Percentiles rank a stretch among this genome's conserved stretches.
phyloP scores from a whole-genome alignment of 2,797 vertebrate genomes.

The Acipenser oxyrinchus region DNA sequence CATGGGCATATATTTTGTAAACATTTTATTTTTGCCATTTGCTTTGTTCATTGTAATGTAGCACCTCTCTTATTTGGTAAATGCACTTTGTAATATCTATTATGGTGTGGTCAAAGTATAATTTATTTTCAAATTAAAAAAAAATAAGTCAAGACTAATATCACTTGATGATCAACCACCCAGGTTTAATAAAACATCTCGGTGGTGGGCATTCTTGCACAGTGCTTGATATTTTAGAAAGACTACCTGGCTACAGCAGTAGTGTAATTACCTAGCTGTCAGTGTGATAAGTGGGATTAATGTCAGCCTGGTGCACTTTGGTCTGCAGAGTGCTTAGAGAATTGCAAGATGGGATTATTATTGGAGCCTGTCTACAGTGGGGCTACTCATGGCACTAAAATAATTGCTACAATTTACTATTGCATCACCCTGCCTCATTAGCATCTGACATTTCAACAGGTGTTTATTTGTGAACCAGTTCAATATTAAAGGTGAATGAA shows the following conservation, averaged over 20 bases:
- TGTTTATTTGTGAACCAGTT: constrained; percentile 67
- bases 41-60: too few relatives aligned
- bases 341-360: constrained; percentile 76
- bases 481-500: constrained; percentile 62
- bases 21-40: too few relatives aligned
- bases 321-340: constrained; percentile 67
- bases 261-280: constrained; percentile 85
- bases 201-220: constrained; percentile 49
- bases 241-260: constrained; percentile 66
- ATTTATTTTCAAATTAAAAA: constrained; percentile 78
- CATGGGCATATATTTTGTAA: too few relatives aligned
- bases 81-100: too few relatives aligned
- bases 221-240: constrained; percentile 60
- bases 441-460: constrained; percentile 69
- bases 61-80: too few relatives aligned
- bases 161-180: constrained; percentile 71
- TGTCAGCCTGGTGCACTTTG: constrained; percentile 78
- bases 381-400: constrained; percentile 54
- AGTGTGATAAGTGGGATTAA: constrained; percentile 90
- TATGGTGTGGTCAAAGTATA: constrained; percentile 68
- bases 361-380: constrained; percentile 64
- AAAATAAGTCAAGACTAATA: constrained; percentile 76
- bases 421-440: constrained; percentile 48
- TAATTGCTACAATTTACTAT: constrained; percentile 49
- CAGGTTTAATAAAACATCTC: constrained; percentile 76